phyloP scores from a whole-genome alignment of 2,797 vertebrate species.

The Phaenicophaeus curvirostris region DNA sequence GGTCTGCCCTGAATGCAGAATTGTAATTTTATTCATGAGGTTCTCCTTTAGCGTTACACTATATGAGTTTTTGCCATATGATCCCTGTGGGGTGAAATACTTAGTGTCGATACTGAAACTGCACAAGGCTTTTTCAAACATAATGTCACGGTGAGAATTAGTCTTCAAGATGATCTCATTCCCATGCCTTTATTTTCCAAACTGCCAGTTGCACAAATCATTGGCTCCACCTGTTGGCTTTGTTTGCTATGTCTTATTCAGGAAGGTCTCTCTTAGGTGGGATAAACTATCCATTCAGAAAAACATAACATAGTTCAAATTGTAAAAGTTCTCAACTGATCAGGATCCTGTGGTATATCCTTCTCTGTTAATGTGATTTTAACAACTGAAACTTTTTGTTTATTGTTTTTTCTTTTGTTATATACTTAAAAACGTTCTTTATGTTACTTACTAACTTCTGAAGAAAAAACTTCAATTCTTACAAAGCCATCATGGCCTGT shows the following conservation, averaged over 20 bases:
- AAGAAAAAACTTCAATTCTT: not conserved
- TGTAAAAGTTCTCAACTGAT: not conserved
- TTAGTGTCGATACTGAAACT: not conserved
- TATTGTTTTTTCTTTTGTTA: not conserved
- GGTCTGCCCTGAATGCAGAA: not conserved
- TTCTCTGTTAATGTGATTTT: not conserved
- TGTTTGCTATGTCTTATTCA: not conserved
- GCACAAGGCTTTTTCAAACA: not conserved
- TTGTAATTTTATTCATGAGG: not conserved
- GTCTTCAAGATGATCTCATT: not conserved
- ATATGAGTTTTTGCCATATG: not conserved
- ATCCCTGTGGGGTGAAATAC: not conserved
- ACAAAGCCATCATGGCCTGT: not conserved
- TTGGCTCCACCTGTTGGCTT: not conserved
- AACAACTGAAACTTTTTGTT: not conserved
- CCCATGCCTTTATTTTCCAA: not conserved
- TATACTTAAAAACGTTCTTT: not conserved
- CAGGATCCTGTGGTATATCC: not conserved
- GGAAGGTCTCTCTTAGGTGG: not conserved
- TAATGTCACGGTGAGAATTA: not conserved
- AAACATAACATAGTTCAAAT: not conserved
- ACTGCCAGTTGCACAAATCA: not conserved
- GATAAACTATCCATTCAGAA: not conserved
- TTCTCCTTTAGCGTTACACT: too few species aligned
- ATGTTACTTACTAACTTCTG: not conserved